Evolutionary conservation across 1,140 invertebrate genomes (phyloP).

Genomic region (Drosophila pruinosa): DNA sequence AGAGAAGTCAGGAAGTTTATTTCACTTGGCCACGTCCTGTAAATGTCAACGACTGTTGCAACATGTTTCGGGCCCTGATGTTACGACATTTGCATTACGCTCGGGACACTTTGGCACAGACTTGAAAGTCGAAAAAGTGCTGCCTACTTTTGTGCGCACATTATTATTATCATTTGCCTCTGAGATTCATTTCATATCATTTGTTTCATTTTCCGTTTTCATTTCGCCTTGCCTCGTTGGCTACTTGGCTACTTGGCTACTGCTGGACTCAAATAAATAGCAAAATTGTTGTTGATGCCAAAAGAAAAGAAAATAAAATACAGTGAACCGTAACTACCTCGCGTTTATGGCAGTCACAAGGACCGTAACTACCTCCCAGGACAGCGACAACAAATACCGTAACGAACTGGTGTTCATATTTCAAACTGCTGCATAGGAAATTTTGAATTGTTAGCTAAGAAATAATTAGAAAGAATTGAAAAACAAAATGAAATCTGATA

Average conservation of each 20-base stretch:
- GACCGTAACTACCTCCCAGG: constrained; percentile 64
- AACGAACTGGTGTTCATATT: constrained; percentile 17
- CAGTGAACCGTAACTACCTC: constrained; percentile 68
- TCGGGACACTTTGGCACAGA: background rate
- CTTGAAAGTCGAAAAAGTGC: constrained; percentile 1
- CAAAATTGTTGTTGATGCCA: constrained; percentile 26
- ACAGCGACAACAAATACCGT: constrained; percentile 12
- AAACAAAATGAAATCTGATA: constrained; percentile 46
- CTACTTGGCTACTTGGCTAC: background rate
- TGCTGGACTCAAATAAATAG: constrained; percentile 28
- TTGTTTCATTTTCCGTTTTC: constrained; percentile 3
- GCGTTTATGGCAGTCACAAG: constrained; percentile 40
- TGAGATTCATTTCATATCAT: constrained; percentile 7
- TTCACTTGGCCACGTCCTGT: constrained; percentile 36
- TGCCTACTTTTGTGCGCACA: constrained; percentile 45
- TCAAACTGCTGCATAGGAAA: constrained; percentile 32
- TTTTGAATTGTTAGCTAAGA: constrained; percentile 15
- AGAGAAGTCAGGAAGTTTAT: constrained; percentile 11
- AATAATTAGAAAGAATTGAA: background rate
- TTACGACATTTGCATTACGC: constrained; percentile 54
- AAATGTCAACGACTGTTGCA: constrained; percentile 58
- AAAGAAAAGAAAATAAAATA: constrained; percentile 13
- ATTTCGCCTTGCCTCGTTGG: background rate
- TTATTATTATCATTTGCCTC: constrained; percentile 48
- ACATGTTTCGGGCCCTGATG: constrained; percentile 14